phyloP scores from a whole-genome alignment of 2,113 vertebrate genomes.

The Zosterops japonicus region DNA sequence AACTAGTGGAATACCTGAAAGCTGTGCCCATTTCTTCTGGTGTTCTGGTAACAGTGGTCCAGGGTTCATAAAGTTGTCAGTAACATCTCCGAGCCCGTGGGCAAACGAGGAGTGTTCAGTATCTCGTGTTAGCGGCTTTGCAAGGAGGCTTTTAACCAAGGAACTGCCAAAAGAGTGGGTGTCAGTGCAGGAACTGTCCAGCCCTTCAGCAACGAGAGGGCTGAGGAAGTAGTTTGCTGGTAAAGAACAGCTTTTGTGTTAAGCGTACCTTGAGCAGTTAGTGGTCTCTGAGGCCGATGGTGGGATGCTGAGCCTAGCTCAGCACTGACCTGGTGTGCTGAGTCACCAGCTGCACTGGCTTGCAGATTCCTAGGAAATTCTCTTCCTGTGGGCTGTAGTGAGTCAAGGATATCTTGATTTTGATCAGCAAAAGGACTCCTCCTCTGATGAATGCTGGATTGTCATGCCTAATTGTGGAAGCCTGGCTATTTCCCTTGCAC shows the following conservation, averaged over 20 bases:
- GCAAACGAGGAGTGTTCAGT: neutral
- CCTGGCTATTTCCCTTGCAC: neutral
- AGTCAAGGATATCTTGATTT: neutral
- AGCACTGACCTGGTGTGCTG: neutral
- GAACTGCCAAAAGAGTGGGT: accelerated
- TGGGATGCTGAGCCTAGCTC: neutral
- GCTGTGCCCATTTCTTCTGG: neutral
- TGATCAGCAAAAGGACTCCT: neutral
- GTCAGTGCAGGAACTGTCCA: neutral
- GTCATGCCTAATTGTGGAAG: neutral
- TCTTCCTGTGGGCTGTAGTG: neutral
- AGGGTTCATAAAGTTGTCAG: neutral
- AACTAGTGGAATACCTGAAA: neutral
- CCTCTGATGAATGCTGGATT: neutral
- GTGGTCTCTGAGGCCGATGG: neutral
- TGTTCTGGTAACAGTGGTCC: neutral
- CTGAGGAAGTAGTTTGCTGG: neutral
- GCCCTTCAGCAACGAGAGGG: neutral
- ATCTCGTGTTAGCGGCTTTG: accelerated
- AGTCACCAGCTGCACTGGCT: neutral
- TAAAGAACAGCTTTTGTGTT: neutral
- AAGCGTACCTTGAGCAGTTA: accelerated
- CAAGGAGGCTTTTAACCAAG: accelerated
- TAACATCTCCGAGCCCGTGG: neutral
- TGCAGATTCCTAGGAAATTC: neutral